Conservation (phyloP, 2,888 invertebrate genomes). For the Abrostola tripartita region DNA sequence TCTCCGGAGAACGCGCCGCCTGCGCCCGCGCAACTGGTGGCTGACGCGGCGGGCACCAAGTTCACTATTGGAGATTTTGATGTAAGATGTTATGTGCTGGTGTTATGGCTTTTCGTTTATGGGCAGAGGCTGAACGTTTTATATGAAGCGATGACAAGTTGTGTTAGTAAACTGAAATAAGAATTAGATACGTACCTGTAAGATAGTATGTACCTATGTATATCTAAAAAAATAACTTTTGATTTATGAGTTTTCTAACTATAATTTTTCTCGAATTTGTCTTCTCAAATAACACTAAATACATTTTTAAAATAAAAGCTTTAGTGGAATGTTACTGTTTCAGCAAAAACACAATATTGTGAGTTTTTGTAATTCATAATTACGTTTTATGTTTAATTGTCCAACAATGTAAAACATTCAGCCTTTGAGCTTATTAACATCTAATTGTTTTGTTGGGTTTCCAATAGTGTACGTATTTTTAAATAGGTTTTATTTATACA, state of each 20-base stretch:
- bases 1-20: slow-evolving; percentile 88
- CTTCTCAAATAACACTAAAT: too few relatives aligned
- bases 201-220: too few relatives aligned
- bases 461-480: background rate
- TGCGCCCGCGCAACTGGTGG: slow-evolving; percentile 89
- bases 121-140: slow-evolving; percentile 18
- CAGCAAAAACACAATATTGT: background rate
- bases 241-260: too few relatives aligned
- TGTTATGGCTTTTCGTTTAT: slow-evolving; percentile 11
- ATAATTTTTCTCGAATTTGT: too few relatives aligned
- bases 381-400: too few relatives aligned
- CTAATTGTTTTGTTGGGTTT: slow-evolving; percentile 22
- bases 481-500: background rate
- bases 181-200: too few relatives aligned
- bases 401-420: slow-evolving; percentile 9
- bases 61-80: slow-evolving; percentile 94
- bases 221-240: too few relatives aligned
- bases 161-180: too few relatives aligned
- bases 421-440: slow-evolving; percentile 35
- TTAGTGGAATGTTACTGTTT: background rate
- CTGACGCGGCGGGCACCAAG: slow-evolving; percentile 83
- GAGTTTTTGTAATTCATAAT: background rate
- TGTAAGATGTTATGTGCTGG: slow-evolving; percentile 82
- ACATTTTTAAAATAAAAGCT: too few relatives aligned
- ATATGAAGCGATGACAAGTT: background rate